phyloP scores from a whole-genome alignment of 2,888 invertebrate genomes.

The Pherbina coryleti region DNA sequence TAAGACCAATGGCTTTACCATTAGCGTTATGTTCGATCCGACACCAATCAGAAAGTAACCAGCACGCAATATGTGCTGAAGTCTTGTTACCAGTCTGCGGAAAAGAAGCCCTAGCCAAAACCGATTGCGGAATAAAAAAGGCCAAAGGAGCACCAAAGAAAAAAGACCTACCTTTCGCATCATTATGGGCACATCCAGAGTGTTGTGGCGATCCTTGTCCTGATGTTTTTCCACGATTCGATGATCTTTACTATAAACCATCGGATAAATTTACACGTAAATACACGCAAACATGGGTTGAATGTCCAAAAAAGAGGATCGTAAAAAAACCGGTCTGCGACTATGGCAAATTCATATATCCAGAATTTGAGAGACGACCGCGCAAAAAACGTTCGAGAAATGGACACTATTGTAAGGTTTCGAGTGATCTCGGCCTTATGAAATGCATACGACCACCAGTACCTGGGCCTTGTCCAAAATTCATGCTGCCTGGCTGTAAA shows the following conservation, averaged over 20 bases:
- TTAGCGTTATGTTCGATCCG: not conserved
- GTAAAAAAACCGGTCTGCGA: slow-evolving; percentile 56
- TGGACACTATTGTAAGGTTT: not conserved
- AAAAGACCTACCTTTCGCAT: slow-evolving; percentile 23
- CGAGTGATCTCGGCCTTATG: slow-evolving; percentile 38
- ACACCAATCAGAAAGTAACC: not conserved
- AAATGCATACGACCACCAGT: slow-evolving; percentile 31
- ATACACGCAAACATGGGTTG: slow-evolving; percentile 65
- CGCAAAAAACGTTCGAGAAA: slow-evolving; percentile 22
- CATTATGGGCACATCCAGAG: slow-evolving; percentile 59
- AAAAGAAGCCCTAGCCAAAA: not conserved
- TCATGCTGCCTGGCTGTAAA: slow-evolving; percentile 45
- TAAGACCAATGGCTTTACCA: not conserved
- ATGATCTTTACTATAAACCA: slow-evolving; percentile 60
- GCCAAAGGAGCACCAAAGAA: slow-evolving; percentile 12
- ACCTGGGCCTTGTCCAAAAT: slow-evolving; percentile 46
- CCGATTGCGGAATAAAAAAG: not conserved
- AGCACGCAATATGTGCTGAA: not conserved
- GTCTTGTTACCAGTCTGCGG: slow-evolving; percentile 4
- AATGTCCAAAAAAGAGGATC: slow-evolving; percentile 56
- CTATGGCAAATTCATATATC: slow-evolving; percentile 43
- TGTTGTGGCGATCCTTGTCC: slow-evolving; percentile 49
- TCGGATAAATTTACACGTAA: slow-evolving; percentile 60
- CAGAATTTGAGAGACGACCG: slow-evolving; percentile 44
- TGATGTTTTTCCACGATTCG: slow-evolving; percentile 55